Evolutionary conservation across 2,113 vertebrate genomes (phyloP).

Genomic region (Nyctibius bracteatus): DNA sequence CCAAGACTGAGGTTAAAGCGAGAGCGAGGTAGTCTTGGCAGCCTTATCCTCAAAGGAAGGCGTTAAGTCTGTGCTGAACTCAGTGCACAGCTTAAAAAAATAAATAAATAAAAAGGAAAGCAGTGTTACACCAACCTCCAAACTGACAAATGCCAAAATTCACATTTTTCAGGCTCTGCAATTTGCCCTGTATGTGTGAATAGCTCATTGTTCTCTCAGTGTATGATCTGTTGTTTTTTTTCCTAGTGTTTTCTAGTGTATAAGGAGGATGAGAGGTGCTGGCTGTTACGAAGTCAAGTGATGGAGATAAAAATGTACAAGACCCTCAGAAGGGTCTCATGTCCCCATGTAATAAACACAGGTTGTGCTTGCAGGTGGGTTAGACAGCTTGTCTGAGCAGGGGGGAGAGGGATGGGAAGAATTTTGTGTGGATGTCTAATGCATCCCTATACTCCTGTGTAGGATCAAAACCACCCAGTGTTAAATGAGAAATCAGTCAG

Average conservation of each 20-base stretch:
- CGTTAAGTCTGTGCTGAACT: neutral
- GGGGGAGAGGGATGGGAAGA: neutral
- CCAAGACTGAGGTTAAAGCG: neutral
- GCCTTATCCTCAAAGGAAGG: neutral
- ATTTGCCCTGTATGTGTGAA: neutral
- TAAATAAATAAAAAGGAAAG: neutral
- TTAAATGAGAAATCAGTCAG: neutral
- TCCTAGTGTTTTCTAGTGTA: neutral
- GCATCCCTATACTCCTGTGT: neutral
- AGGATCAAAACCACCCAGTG: neutral
- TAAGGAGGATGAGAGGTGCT: neutral
- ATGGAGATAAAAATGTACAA: neutral
- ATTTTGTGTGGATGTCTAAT: neutral
- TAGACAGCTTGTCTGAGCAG: accelerated
- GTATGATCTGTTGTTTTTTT: neutral
- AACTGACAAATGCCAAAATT: neutral
- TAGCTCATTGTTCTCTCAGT: neutral
- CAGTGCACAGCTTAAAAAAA: neutral
- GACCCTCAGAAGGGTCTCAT: neutral
- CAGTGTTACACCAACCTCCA: neutral
- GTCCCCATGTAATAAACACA: neutral
- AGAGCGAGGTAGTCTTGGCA: neutral
- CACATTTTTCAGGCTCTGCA: neutral
- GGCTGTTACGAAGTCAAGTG: neutral
- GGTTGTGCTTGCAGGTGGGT: accelerated